Percentiles rank a stretch among this genome's conserved stretches.
These are phyloP conservation scores for Tachina lurida DNA, from an alignment of 2,888 invertebrate species.

Conservation along the genomic window DNA sequence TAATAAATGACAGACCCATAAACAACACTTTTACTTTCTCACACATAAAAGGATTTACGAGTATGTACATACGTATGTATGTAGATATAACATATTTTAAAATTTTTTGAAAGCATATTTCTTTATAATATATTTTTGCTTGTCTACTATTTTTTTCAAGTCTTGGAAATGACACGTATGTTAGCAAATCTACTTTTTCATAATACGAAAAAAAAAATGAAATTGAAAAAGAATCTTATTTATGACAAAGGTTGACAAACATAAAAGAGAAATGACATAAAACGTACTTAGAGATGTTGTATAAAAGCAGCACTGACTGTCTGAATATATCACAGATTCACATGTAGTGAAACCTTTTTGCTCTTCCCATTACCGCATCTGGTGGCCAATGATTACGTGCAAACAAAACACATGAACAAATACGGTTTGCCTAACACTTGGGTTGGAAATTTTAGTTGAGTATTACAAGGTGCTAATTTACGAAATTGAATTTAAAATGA, in stretches of 20 bases:
- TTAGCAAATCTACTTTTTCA: slow-evolving; percentile 13
- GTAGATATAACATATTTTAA: background rate
- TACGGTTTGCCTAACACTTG: background rate
- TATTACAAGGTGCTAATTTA: background rate
- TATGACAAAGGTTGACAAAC: slow-evolving; percentile 64
- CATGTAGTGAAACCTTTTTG: background rate
- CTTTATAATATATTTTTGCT: background rate
- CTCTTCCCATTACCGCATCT: background rate
- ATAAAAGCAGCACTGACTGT: slow-evolving; percentile 27
- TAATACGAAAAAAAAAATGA: background rate
- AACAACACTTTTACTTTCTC: slow-evolving; percentile 43
- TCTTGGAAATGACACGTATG: slow-evolving; percentile 44
- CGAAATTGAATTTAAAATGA: too few species aligned
- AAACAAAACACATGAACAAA: slow-evolving; percentile 9
- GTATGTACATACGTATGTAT: too few species aligned
- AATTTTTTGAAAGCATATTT: slow-evolving; percentile 13
- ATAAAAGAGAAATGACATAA: slow-evolving; percentile 56
- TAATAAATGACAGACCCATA: background rate
- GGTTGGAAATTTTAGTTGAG: slow-evolving; percentile 23
- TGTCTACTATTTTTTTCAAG: background rate
- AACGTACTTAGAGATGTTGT: slow-evolving; percentile 56
- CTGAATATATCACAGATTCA: slow-evolving; percentile 14
- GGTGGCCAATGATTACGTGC: slow-evolving; percentile 47
- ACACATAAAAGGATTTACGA: slow-evolving; percentile 1
- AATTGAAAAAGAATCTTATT: slow-evolving; percentile 18